A percentile compares a stretch with the other conserved stretches of the same genome.
These are phyloP conservation scores for Podiceps cristatus DNA, from an alignment of 2,113 vertebrate species.

Conservation along the genomic window DNA sequence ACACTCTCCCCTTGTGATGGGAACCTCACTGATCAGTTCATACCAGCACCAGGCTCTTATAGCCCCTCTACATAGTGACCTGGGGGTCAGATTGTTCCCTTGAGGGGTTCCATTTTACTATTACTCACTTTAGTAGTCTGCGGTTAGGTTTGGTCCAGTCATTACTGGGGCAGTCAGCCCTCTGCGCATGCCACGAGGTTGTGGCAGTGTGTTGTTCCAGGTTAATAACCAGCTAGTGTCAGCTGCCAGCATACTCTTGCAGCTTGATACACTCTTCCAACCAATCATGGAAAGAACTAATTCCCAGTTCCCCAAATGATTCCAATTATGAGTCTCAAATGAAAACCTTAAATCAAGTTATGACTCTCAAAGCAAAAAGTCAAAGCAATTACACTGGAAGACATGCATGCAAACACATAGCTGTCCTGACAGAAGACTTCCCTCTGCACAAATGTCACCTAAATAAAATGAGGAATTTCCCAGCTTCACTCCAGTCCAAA, in stretches of 20 bases:
- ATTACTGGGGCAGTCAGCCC: background rate
- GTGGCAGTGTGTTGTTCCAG: background rate
- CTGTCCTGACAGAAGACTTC: background rate
- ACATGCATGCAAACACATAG: background rate
- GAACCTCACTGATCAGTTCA: background rate
- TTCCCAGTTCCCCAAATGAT: background rate
- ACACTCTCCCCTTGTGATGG: background rate
- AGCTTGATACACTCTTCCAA: background rate
- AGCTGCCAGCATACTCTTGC: background rate
- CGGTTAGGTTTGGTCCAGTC: background rate
- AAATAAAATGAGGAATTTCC: background rate
- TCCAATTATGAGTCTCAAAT: background rate
- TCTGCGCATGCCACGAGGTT: background rate
- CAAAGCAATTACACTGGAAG: background rate
- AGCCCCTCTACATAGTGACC: background rate
- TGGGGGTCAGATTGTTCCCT: background rate
- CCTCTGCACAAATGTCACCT: background rate
- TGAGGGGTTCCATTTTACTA: background rate
- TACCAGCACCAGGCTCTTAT: background rate
- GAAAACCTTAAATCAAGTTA: background rate
- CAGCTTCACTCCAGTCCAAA: background rate
- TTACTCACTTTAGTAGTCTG: background rate
- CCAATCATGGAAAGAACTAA: background rate
- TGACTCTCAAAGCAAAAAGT: background rate
- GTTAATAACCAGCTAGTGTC: background rate